Conservation (phyloP, 2,797 vertebrate genomes). For the Gouania willdenowi region DNA sequence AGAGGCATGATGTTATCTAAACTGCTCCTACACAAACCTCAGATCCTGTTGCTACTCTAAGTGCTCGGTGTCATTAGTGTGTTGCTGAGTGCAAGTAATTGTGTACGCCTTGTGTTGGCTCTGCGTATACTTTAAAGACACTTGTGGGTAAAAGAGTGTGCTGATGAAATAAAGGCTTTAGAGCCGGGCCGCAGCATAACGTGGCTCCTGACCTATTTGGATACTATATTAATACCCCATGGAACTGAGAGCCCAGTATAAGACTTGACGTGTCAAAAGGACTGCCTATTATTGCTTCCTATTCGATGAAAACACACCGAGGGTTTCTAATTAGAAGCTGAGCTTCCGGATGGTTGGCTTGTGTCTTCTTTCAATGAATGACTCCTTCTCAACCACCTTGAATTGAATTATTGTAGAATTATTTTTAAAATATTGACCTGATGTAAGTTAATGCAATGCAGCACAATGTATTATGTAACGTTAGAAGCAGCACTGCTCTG, state of each 20-base stretch:
- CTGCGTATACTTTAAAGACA: not conserved
- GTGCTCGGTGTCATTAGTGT: constrained; percentile 1
- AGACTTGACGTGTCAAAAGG: constrained; percentile 31
- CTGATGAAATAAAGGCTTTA: constrained; percentile 33
- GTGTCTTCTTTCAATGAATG: not conserved
- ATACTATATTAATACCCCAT: constrained; percentile 55
- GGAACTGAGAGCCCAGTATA: constrained; percentile 26
- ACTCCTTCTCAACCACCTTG: not conserved
- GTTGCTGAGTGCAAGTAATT: constrained; percentile 9
- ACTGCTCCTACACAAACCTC: constrained; percentile 1
- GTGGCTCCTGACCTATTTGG: constrained; percentile 52
- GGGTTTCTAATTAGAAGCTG: constrained; percentile 1
- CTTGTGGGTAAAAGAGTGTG: constrained; percentile 7
- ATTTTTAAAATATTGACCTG: constrained; percentile 2
- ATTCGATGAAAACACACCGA: not conserved
- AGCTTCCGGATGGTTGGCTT: constrained; percentile 1
- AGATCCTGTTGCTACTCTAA: not conserved
- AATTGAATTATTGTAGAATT: not conserved
- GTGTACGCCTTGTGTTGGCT: constrained; percentile 1
- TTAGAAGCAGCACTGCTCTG: constrained; percentile 36
- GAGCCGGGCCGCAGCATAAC: constrained; percentile 32
- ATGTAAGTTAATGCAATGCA: constrained; percentile 56
- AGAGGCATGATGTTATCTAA: constrained; percentile 11
- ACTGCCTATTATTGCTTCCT: constrained; percentile 18
- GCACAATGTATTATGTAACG: constrained; percentile 57